A percentile compares a stretch with the other conserved stretches of the same genome.
phyloP scores from a whole-genome alignment of 2,113 vertebrate genomes.

The Oncorhynchus tshawytscha region DNA sequence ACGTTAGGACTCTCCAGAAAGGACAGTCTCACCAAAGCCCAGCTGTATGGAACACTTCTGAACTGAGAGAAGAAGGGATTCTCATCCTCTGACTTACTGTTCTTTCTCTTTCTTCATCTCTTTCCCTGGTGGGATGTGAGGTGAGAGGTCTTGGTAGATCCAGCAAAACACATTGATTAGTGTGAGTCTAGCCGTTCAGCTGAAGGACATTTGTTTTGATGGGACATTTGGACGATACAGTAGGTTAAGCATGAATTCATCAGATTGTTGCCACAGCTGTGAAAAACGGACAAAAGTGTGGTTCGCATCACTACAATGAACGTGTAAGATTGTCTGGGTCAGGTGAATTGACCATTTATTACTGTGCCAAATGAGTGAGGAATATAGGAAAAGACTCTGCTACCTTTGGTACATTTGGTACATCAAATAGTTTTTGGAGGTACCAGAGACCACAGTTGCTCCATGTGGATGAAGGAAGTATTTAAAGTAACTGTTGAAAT shows the following conservation, averaged over 20 bases:
- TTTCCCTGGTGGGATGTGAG: slow-evolving; percentile 8
- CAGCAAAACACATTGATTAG: background rate
- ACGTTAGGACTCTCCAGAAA: slow-evolving; percentile 91
- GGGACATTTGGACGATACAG: background rate
- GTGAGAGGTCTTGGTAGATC: slow-evolving; percentile 2
- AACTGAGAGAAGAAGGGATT: slow-evolving; percentile 75
- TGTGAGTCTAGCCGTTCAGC: background rate
- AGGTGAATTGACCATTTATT: background rate
- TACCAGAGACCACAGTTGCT: slow-evolving; percentile 13
- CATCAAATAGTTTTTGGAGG: background rate
- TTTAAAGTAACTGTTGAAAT: slow-evolving; percentile 43
- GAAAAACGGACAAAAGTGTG: background rate
- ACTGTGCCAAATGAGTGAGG: background rate
- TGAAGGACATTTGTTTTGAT: background rate
- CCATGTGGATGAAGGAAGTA: slow-evolving; percentile 44
- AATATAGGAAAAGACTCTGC: background rate
- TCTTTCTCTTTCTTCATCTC: slow-evolving; percentile 6
- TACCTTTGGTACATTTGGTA: background rate
- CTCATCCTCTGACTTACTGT: background rate
- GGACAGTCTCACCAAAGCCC: slow-evolving; percentile 97
- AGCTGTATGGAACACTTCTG: slow-evolving; percentile 93
- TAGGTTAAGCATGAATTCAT: slow-evolving; percentile 36
- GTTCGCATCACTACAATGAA: slow-evolving; percentile 16
- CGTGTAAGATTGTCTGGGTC: background rate
- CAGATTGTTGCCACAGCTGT: slow-evolving; percentile 37